These are phyloP conservation scores for Anguilla obscura DNA, from an alignment of 2,797 vertebrate genomes.

Conservation along the genomic window DNA sequence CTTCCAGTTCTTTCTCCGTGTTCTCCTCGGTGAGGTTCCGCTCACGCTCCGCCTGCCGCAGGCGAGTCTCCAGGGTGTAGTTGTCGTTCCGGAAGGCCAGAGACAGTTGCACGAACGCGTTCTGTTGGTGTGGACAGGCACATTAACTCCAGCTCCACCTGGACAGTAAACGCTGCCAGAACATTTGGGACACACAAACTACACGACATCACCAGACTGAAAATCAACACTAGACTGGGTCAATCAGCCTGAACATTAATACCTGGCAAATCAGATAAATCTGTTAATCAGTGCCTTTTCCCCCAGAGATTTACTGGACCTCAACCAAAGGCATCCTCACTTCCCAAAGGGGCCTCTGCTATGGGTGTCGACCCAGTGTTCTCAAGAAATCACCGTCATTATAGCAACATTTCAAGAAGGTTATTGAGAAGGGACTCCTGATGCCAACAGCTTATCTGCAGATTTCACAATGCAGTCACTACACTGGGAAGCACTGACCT, in stretches of 20 bases:
- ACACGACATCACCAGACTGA: background rate
- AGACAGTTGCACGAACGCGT: conserved; percentile 95
- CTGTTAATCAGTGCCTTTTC: background rate
- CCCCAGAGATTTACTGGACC: background rate
- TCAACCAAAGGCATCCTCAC: background rate
- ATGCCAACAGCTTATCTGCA: background rate
- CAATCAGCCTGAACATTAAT: background rate
- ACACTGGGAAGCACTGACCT: background rate
- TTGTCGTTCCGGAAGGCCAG: conserved; percentile 98
- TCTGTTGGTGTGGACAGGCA: conserved; percentile 69
- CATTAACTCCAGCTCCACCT: too few relatives aligned
- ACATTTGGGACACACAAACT: background rate
- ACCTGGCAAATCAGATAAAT: background rate
- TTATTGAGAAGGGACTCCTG: background rate
- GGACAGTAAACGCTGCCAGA: background rate
- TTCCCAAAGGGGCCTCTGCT: background rate
- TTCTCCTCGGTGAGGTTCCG: conserved; percentile 94
- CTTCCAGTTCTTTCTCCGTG: conserved; percentile 93
- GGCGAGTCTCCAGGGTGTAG: conserved; percentile 92
- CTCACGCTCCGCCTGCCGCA: conserved; percentile 92
- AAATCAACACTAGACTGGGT: background rate
- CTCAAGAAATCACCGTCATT: background rate
- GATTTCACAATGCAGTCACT: background rate
- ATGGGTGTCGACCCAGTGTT: background rate
- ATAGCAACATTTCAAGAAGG: background rate